Percentiles rank a stretch among this genome's conserved stretches.
Conservation (phyloP, 2,888 invertebrate species). For the Fragum sueziense region DNA sequence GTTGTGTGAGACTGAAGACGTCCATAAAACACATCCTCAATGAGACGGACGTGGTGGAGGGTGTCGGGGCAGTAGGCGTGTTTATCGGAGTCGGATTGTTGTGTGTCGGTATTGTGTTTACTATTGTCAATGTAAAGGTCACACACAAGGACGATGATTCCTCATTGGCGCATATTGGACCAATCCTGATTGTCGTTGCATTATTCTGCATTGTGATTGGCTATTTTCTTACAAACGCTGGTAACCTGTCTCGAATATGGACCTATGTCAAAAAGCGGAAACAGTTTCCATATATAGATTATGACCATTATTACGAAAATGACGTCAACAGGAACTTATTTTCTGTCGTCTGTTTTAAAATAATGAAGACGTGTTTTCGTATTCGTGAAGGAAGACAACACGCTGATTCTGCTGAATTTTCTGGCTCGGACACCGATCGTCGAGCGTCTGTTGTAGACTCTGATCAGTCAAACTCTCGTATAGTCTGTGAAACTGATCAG, state of each 20-base stretch:
- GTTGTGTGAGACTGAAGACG: background rate
- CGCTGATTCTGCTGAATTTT: slow-evolving; percentile 14
- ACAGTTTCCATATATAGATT: slow-evolving; percentile 26
- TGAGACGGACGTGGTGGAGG: slow-evolving; percentile 31
- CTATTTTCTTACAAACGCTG: slow-evolving; percentile 24
- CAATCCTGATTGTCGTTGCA: slow-evolving; percentile 28
- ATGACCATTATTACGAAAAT: slow-evolving; percentile 15
- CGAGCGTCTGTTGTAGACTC: background rate
- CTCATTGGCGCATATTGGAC: slow-evolving; percentile 36
- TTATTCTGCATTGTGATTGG: slow-evolving; percentile 34
- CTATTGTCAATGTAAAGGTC: slow-evolving; percentile 24
- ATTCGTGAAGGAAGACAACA: background rate
- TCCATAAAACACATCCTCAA: background rate
- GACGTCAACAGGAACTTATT: slow-evolving; percentile 21
- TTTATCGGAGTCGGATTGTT: slow-evolving; percentile 34
- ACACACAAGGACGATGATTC: background rate
- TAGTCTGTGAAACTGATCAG: slow-evolving; percentile 8
- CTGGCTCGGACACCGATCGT: background rate
- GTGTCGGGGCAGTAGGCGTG: slow-evolving; percentile 40
- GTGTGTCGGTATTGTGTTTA: slow-evolving; percentile 39
- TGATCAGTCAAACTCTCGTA: background rate
- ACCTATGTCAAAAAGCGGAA: slow-evolving; percentile 25
- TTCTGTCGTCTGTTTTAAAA: slow-evolving; percentile 1
- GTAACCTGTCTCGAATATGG: slow-evolving; percentile 26
- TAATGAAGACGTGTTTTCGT: slow-evolving; percentile 10